Percentiles rank a stretch among this genome's conserved stretches.
phyloP scores from a whole-genome alignment of 2,113 vertebrate genomes.

The Mohoua ochrocephala region DNA sequence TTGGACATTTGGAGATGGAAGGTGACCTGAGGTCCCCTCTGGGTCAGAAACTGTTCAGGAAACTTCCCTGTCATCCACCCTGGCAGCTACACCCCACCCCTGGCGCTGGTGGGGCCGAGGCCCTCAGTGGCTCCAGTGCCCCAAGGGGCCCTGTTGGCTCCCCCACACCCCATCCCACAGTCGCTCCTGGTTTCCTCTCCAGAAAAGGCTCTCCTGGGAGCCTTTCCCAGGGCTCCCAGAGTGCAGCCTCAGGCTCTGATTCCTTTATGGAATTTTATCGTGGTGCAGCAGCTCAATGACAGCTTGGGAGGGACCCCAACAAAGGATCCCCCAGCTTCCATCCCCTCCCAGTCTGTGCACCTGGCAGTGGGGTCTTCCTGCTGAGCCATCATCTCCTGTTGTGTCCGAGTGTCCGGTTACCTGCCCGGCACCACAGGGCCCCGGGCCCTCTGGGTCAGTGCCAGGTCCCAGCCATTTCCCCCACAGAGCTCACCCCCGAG shows the following conservation, averaged over 20 bases:
- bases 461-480: not conserved
- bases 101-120: not conserved
- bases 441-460: not conserved
- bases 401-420: fast-evolving
- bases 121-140: not conserved
- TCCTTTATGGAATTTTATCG: not conserved
- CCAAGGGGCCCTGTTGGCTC: not conserved
- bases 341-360: not conserved
- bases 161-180: not conserved
- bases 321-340: too few species aligned
- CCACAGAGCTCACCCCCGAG: not conserved
- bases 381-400: not conserved
- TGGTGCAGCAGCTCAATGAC: not conserved
- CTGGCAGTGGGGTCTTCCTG: not conserved
- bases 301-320: not conserved
- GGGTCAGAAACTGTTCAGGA: not conserved
- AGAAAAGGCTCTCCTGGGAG: too few species aligned
- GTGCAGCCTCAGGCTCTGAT: not conserved
- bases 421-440: fast-evolving
- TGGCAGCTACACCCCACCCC: not conserved
- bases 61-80: not conserved
- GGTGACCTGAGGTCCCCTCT: not conserved
- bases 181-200: not conserved
- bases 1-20: not conserved
- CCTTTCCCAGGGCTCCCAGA: not conserved